Evolutionary conservation across 92 coral and sea anemone genomes (phyloP).

Genomic region (Paragorgia papillata): DNA sequence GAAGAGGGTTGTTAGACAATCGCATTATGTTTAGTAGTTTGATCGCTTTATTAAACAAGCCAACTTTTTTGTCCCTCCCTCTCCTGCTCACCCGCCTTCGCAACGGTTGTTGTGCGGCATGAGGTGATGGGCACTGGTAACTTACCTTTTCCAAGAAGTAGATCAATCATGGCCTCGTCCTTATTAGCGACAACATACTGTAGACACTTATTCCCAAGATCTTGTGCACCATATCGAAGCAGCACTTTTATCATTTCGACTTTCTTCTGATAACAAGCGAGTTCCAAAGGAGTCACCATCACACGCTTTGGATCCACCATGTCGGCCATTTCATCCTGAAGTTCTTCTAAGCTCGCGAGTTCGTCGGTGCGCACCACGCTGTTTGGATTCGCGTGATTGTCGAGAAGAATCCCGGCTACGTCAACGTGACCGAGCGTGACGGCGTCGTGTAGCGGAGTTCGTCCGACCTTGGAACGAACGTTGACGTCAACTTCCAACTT

Average conservation of each 20-base stretch:
- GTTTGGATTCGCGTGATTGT: conserved; percentile 79
- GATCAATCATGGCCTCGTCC: conserved; percentile 62
- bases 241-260: conserved; percentile 28
- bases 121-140: too few species aligned
- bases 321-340: conserved; percentile 40
- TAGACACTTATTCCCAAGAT: conserved; percentile 71
- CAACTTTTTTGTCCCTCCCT: too few species aligned
- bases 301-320: conserved; percentile 27
- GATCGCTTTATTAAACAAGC: too few species aligned
- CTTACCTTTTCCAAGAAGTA: conserved; percentile 80
- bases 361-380: conserved; percentile 52
- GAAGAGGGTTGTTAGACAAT: too few species aligned
- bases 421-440: conserved; percentile 85
- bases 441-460: conserved; percentile 86
- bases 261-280: conserved; percentile 72
- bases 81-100: too few species aligned
- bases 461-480: conserved; percentile 85
- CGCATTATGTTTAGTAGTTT: too few species aligned
- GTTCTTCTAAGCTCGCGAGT: conserved; percentile 7
- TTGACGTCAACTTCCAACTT: conserved; percentile 58
- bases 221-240: conserved; percentile 67
- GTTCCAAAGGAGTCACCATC: conserved; percentile 74
- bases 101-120: too few species aligned
- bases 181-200: conserved; percentile 73
- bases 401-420: conserved; percentile 68